Percentiles rank a stretch among this genome's conserved stretches.
phyloP scores from a whole-genome alignment of 2,797 vertebrate genomes.

The Hemitrygon akajei region DNA sequence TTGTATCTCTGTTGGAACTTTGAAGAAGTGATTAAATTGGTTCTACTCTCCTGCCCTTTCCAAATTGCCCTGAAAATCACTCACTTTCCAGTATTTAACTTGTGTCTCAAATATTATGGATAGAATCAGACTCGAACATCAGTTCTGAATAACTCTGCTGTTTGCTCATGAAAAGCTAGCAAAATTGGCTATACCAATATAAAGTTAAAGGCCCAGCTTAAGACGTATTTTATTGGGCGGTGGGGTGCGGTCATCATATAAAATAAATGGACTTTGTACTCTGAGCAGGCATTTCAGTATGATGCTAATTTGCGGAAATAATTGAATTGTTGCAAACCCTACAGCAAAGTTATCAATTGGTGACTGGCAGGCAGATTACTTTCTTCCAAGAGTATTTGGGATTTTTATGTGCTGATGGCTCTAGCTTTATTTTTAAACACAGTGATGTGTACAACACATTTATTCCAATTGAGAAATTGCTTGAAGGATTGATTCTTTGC shows the following conservation, averaged over 20 bases:
- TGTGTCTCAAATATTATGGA: background rate
- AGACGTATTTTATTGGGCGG: background rate
- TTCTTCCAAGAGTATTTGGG: background rate
- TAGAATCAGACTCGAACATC: background rate
- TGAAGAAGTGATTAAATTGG: background rate
- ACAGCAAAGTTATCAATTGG: background rate
- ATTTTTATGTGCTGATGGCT: background rate
- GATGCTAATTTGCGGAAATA: background rate
- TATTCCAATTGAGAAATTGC: background rate
- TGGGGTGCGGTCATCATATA: background rate
- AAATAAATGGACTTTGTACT: background rate
- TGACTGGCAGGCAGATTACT: background rate
- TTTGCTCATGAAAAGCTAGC: background rate
- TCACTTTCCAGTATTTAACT: background rate
- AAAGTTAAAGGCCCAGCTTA: background rate
- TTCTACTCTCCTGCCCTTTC: background rate
- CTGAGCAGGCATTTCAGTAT: background rate
- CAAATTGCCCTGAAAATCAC: background rate
- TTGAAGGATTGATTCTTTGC: background rate
- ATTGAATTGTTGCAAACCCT: background rate
- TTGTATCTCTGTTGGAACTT: background rate
- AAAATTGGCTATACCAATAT: background rate
- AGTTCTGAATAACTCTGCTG: background rate
- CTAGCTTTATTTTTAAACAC: background rate
- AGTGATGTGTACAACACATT: background rate